These are phyloP conservation scores for Anseranas semipalmata DNA, from an alignment of 2,113 vertebrate species.

Conservation along the genomic window DNA sequence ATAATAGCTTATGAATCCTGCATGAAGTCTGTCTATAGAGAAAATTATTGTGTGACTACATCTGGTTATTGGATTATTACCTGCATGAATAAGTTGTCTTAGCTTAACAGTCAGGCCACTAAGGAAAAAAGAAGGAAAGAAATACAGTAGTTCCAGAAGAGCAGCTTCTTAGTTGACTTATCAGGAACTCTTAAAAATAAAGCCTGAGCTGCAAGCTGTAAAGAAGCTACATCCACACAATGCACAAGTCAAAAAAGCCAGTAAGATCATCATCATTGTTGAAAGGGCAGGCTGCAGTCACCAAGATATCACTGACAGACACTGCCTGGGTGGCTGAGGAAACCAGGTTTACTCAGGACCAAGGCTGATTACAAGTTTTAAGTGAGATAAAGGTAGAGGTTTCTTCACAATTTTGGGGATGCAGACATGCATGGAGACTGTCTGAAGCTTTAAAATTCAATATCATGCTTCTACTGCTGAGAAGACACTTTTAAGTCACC, in stretches of 20 bases:
- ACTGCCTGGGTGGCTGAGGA: background rate
- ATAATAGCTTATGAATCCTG: background rate
- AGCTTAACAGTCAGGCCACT: background rate
- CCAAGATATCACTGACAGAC: background rate
- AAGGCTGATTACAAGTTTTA: background rate
- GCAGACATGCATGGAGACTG: background rate
- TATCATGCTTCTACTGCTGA: background rate
- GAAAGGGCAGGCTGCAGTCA: background rate
- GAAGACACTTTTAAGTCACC: background rate
- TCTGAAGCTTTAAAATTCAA: background rate
- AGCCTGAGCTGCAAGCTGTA: background rate
- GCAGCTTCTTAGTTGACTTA: background rate
- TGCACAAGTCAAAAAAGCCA: background rate
- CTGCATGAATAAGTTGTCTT: background rate
- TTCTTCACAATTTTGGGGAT: background rate
- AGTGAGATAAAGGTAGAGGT: background rate
- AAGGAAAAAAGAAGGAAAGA: background rate
- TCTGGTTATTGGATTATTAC: background rate
- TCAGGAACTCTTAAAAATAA: background rate
- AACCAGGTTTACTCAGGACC: background rate
- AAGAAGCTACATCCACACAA: background rate
- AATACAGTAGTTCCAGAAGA: background rate
- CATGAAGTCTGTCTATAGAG: background rate
- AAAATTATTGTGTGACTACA: background rate
- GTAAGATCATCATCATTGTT: background rate